Evolutionary conservation across 2,113 vertebrate species (phyloP).

Genomic region (Misgurnus mizolepis): DNA sequence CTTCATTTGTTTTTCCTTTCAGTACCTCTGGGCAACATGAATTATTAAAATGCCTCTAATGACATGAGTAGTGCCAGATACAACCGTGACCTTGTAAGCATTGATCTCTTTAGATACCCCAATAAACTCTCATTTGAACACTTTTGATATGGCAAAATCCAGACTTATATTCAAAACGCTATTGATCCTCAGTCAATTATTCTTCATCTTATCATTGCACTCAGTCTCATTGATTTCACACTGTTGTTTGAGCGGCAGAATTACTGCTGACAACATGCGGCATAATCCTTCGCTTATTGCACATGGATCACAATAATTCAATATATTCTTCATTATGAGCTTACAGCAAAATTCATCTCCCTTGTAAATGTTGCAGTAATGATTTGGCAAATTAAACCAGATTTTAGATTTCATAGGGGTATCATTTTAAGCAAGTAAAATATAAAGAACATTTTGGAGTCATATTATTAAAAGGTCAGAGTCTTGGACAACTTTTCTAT

Average conservation of each 20-base stretch:
- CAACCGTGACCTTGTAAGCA: slow-evolving; percentile 75
- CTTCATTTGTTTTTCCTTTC: slow-evolving; percentile 58
- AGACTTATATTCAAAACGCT: slow-evolving; percentile 52
- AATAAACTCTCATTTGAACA: slow-evolving; percentile 65
- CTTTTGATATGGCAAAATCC: slow-evolving; percentile 61
- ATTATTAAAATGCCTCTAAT: slow-evolving; percentile 75
- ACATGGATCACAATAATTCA: not conserved
- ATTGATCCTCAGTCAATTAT: slow-evolving; percentile 59
- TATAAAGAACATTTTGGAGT: no score
- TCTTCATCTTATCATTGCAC: slow-evolving; percentile 62
- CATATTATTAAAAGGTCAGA: no score
- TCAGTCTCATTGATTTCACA: slow-evolving; percentile 57
- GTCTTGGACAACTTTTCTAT: no score
- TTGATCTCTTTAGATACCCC: slow-evolving; percentile 67
- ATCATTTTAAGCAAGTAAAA: no score
- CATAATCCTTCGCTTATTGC: slow-evolving; percentile 12
- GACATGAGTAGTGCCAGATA: slow-evolving; percentile 69
- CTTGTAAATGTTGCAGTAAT: not conserved
- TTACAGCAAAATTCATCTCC: not conserved
- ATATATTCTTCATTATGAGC: not conserved
- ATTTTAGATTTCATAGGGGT: no score
- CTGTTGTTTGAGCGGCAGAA: slow-evolving; percentile 45
- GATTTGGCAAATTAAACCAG: no score
- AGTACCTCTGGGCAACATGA: slow-evolving; percentile 65
- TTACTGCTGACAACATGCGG: slow-evolving; percentile 47